These are phyloP conservation scores for Cathartes aura DNA, from an alignment of 2,113 vertebrate species.

Conservation along the genomic window DNA sequence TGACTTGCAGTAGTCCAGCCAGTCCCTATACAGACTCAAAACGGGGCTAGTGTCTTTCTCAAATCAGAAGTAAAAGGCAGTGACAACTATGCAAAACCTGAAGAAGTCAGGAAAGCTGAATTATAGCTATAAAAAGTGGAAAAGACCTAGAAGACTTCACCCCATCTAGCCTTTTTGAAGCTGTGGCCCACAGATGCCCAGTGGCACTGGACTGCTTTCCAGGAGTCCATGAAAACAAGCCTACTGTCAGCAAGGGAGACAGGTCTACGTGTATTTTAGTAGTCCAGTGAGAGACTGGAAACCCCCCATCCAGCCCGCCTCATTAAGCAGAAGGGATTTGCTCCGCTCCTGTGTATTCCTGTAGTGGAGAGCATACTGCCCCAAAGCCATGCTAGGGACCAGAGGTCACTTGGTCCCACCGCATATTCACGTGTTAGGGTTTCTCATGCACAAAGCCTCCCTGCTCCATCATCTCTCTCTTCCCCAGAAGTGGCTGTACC, in stretches of 20 bases:
- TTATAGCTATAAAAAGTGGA: background rate
- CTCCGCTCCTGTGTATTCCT: background rate
- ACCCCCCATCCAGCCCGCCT: background rate
- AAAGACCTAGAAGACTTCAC: background rate
- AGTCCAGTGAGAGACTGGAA: background rate
- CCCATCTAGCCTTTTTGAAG: background rate
- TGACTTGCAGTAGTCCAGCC: background rate
- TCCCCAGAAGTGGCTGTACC: slow-evolving; percentile 69
- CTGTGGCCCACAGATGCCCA: fast-evolving
- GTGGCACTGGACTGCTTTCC: background rate
- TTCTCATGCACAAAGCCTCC: background rate
- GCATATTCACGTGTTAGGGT: fast-evolving
- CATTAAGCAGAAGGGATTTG: background rate
- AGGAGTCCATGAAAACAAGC: background rate
- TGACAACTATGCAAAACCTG: background rate
- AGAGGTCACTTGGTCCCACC: background rate
- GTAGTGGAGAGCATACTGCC: background rate
- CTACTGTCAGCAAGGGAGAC: background rate
- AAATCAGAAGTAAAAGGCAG: background rate
- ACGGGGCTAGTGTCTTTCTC: fast-evolving
- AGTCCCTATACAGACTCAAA: background rate
- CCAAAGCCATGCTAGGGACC: fast-evolving
- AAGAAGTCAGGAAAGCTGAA: background rate
- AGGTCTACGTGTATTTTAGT: background rate
- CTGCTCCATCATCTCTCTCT: background rate